Evolutionary conservation across 2,888 invertebrate genomes (phyloP).

Genomic region (Melinaea menophilus): DNA sequence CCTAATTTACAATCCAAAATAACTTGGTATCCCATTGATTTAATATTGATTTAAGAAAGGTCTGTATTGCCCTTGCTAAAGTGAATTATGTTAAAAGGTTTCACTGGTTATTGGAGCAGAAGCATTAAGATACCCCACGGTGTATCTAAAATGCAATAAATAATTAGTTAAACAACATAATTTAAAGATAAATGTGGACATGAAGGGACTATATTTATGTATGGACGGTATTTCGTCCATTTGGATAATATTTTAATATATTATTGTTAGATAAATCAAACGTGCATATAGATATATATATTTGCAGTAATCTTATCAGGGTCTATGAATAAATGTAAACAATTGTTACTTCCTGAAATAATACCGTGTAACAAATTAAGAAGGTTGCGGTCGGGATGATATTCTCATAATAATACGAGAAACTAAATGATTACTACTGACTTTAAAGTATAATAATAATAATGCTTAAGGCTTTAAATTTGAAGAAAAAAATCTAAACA

Average conservation of each 20-base stretch:
- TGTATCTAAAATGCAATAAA: neutral
- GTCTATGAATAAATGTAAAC: neutral
- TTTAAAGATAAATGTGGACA: no score
- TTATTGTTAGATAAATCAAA: neutral
- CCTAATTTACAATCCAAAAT: no score
- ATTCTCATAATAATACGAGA: no score
- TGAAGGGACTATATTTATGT: no score
- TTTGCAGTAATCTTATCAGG: neutral
- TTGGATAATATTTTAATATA: no score
- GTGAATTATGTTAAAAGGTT: slow-evolving; percentile 5
- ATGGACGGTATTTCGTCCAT: no score
- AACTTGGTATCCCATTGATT: neutral
- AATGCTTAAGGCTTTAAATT: no score
- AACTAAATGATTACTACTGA: no score
- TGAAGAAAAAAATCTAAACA: no score
- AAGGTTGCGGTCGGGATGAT: neutral
- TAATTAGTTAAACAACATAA: no score
- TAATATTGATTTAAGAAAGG: neutral
- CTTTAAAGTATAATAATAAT: no score
- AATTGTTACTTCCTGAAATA: slow-evolving; percentile 1
- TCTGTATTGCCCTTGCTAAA: neutral
- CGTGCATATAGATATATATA: neutral
- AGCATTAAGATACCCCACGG: neutral
- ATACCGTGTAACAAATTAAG: slow-evolving; percentile 3
- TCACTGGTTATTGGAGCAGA: neutral